Conservation (phyloP, 2,888 invertebrate genomes). For the Cyrtodaria siliqua region DNA sequence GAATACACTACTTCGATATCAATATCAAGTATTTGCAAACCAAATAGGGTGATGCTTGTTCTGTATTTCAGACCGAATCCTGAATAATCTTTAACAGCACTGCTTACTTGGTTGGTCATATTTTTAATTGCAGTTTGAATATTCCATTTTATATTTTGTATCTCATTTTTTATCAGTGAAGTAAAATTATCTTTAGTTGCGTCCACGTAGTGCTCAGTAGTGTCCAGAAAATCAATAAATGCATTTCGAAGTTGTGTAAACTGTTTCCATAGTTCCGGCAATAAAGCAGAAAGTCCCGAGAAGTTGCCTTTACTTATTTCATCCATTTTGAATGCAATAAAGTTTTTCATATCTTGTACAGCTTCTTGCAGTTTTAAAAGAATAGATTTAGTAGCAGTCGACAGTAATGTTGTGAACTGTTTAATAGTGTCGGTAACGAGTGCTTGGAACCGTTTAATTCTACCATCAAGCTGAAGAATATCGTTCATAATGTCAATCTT, state of each 20-base stretch:
- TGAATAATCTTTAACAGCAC: background rate
- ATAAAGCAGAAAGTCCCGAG: too few relatives aligned
- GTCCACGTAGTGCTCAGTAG: too few relatives aligned
- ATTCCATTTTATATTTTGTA: background rate
- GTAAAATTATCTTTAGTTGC: background rate
- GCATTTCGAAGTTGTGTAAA: background rate
- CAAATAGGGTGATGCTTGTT: conserved; percentile 5
- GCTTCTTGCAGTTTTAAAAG: background rate
- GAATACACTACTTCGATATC: conserved; percentile 54
- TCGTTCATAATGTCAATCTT: conserved; percentile 5
- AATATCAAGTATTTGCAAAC: conserved; percentile 23
- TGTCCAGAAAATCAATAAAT: background rate
- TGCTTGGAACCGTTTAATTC: background rate
- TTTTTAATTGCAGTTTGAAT: background rate
- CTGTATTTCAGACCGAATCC: conserved; percentile 45
- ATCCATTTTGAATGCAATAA: too few relatives aligned
- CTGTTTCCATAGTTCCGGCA: too few relatives aligned
- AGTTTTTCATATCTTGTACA: too few relatives aligned
- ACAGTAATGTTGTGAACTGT: background rate
- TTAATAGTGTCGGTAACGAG: background rate
- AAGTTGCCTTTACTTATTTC: background rate
- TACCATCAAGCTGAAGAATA: conserved; percentile 1
- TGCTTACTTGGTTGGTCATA: background rate
- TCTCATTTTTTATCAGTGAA: background rate
- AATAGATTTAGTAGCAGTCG: background rate